These are phyloP conservation scores for Bungarus multicinctus DNA, from an alignment of 2,113 vertebrate species.

Conservation along the genomic window DNA sequence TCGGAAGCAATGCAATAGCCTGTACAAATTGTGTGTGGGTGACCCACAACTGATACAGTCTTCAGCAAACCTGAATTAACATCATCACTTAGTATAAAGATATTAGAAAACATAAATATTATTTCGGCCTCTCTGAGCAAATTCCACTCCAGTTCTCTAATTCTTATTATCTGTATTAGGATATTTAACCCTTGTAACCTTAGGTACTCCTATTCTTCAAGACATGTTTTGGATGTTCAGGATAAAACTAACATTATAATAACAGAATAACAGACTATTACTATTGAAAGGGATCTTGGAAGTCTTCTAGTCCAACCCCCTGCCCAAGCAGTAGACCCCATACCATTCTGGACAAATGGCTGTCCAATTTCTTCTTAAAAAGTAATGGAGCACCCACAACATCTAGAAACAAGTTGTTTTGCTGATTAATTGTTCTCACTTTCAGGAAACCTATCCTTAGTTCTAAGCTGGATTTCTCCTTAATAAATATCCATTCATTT, in stretches of 20 bases:
- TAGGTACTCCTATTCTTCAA: neutral
- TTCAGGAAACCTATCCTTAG: neutral
- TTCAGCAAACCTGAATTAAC: neutral
- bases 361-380: neutral
- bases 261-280: neutral
- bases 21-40: neutral
- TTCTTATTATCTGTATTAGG: neutral
- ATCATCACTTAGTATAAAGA: constrained; percentile 1
- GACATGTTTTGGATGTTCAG: neutral
- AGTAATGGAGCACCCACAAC: neutral
- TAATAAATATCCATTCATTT: neutral
- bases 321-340: no score
- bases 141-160: neutral
- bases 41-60: neutral
- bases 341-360: no score
- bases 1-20: neutral
- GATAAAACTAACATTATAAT: neutral
- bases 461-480: neutral
- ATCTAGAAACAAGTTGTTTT: neutral
- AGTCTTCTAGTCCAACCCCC: neutral
- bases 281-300: neutral
- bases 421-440: neutral
- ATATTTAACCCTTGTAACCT: neutral
- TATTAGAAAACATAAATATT: neutral
- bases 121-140: neutral